phyloP scores from a whole-genome alignment of 1,140 invertebrate species.

The Tyrophagus putrescentiae region DNA sequence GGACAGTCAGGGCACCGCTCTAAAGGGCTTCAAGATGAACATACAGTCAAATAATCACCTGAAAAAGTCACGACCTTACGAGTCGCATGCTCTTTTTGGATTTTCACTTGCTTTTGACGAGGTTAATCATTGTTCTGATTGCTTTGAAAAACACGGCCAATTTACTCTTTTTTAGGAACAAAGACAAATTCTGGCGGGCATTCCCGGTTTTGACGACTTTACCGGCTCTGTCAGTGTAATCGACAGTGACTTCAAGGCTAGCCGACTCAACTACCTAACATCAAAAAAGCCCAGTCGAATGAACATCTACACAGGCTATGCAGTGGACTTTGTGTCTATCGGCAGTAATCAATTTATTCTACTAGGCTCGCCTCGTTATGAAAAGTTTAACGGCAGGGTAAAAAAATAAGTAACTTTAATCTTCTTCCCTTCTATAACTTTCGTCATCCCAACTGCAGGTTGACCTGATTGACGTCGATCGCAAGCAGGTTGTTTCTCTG shows the following conservation, averaged over 20 bases:
- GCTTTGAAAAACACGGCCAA: not conserved
- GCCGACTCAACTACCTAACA: too few relatives aligned
- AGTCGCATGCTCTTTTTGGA: slow-evolving; percentile 9
- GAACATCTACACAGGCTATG: too few relatives aligned
- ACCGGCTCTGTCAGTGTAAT: not conserved
- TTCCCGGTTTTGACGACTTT: slow-evolving; percentile 13
- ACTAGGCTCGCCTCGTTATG: slow-evolving; percentile 4
- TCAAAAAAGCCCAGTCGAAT: too few relatives aligned
- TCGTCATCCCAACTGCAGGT: too few relatives aligned
- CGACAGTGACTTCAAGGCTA: not conserved
- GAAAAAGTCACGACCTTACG: slow-evolving; percentile 10
- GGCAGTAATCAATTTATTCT: too few relatives aligned
- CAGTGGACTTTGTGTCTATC: too few relatives aligned
- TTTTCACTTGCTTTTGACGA: slow-evolving; percentile 1
- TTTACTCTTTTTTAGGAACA: not conserved
- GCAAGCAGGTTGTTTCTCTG: not conserved
- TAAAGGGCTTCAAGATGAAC: not conserved
- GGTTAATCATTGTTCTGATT: too few relatives aligned
- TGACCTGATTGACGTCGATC: not conserved
- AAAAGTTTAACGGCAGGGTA: slow-evolving; percentile 14
- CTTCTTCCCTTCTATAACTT: not conserved
- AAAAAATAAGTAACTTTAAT: not conserved
- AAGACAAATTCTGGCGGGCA: not conserved
- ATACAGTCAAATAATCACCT: not conserved
- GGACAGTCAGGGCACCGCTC: not conserved